These are phyloP conservation scores for Antrozous pallidus DNA, from an alignment of 2,797 vertebrate genomes.

Conservation along the genomic window DNA sequence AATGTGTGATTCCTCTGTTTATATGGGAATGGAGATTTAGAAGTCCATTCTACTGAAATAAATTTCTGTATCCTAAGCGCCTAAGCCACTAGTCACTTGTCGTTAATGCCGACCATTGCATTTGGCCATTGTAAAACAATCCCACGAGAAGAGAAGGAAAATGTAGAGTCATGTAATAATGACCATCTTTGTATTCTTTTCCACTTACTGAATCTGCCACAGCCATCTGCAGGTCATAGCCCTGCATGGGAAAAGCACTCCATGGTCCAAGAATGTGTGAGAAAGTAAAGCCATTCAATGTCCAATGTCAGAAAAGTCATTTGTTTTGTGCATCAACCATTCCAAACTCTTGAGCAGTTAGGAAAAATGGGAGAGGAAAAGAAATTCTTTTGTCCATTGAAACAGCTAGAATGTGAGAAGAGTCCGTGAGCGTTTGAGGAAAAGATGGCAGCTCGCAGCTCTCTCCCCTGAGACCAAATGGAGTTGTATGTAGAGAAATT, in stretches of 20 bases:
- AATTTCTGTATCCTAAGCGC: background rate
- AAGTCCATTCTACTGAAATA: background rate
- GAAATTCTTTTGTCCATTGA: constrained; percentile 67
- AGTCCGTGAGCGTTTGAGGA: background rate
- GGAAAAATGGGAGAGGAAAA: constrained; percentile 14
- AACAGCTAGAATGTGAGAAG: constrained; percentile 23
- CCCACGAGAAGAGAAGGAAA: constrained; percentile 7
- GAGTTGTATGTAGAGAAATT: background rate
- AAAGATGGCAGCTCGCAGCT: background rate
- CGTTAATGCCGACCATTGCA: constrained; percentile 3
- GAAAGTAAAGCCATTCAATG: constrained; percentile 62
- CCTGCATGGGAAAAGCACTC: constrained; percentile 32
- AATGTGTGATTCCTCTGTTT: background rate
- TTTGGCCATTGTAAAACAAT: constrained; percentile 31
- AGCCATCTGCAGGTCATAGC: constrained; percentile 63
- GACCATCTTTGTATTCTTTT: constrained; percentile 68
- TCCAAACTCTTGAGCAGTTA: constrained; percentile 41
- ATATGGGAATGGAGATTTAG: background rate
- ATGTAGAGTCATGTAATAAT: constrained; percentile 51
- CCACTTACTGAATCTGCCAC: constrained; percentile 47
- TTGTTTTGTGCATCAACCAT: constrained; percentile 35
- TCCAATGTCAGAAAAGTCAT: constrained; percentile 49
- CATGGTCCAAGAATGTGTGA: constrained; percentile 70
- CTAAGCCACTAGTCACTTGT: background rate
- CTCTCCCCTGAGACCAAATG: background rate